Conservation (phyloP, 2,113 vertebrate genomes). For the Etheostoma cragini region DNA sequence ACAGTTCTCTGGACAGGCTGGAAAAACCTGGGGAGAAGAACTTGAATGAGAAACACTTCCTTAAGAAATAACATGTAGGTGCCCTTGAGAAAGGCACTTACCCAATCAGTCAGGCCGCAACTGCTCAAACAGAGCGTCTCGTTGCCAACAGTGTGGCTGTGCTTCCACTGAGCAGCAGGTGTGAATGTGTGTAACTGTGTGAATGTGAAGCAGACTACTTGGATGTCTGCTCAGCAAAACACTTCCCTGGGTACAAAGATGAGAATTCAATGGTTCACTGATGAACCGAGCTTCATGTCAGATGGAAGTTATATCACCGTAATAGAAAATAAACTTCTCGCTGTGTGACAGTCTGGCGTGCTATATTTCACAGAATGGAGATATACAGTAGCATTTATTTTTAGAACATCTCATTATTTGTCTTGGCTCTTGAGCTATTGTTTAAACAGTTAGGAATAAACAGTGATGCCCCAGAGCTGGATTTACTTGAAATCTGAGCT, state of each 20-base stretch:
- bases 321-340: constrained; percentile 61
- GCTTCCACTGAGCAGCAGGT: constrained; percentile 37
- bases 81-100: constrained; percentile 45
- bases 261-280: constrained; percentile 56
- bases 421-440: constrained; percentile 35
- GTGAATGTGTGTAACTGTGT: constrained; percentile 37
- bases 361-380: constrained; percentile 12
- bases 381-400: constrained; percentile 44
- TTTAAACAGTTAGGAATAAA: constrained; percentile 53
- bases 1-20: neutral
- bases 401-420: constrained; percentile 37
- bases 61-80: constrained; percentile 36
- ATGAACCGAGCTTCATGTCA: constrained; percentile 42
- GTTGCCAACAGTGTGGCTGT: constrained; percentile 33
- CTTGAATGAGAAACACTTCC: constrained; percentile 43
- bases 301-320: constrained; percentile 58
- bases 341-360: constrained; percentile 59
- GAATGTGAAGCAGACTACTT: constrained; percentile 23
- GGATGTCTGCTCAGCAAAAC: constrained; percentile 48
- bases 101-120: constrained; percentile 11
- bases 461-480: constrained; percentile 31
- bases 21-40: neutral
- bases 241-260: constrained; percentile 51
- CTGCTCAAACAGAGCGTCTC: neutral
- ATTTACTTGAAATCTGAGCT: constrained; percentile 59